These are phyloP conservation scores for Apis laboriosa DNA, from an alignment of 1,140 invertebrate genomes.

Conservation along the genomic window DNA sequence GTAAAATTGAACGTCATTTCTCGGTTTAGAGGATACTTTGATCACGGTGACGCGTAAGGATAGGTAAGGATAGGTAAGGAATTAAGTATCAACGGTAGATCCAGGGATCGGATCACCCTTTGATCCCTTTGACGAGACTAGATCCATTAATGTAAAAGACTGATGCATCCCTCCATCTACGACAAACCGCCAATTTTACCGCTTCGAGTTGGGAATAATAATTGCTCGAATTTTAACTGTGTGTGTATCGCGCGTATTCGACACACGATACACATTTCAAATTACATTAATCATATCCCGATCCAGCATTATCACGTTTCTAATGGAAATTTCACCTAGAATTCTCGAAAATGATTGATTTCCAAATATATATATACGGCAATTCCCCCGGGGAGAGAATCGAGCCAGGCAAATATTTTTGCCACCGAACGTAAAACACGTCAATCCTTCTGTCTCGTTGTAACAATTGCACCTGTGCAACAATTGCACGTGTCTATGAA, in stretches of 20 bases:
- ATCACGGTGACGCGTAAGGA: constrained; percentile 1
- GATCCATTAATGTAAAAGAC: constrained; percentile 51
- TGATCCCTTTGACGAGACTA: constrained; percentile 47
- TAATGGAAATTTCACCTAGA: too few species aligned
- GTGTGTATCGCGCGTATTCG: neutral
- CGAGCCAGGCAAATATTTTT: too few species aligned
- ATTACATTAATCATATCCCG: neutral
- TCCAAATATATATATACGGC: too few species aligned
- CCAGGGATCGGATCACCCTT: constrained; percentile 27
- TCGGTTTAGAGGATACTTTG: neutral
- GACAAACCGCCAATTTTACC: neutral
- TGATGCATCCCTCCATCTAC: constrained; percentile 26
- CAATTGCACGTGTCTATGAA: too few species aligned
- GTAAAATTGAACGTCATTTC: neutral
- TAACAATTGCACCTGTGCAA: too few species aligned
- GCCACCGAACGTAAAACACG: too few species aligned
- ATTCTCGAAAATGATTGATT: too few species aligned
- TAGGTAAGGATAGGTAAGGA: constrained; percentile 48
- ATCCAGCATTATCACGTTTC: too few species aligned
- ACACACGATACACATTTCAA: neutral
- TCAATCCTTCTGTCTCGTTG: too few species aligned
- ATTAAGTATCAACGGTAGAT: constrained; percentile 45
- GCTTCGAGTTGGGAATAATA: neutral
- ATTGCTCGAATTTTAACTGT: neutral
- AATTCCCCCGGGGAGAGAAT: too few species aligned